Evolutionary conservation across 2,888 invertebrate genomes (phyloP).

Genomic region (Lasioglossum malachurum): DNA sequence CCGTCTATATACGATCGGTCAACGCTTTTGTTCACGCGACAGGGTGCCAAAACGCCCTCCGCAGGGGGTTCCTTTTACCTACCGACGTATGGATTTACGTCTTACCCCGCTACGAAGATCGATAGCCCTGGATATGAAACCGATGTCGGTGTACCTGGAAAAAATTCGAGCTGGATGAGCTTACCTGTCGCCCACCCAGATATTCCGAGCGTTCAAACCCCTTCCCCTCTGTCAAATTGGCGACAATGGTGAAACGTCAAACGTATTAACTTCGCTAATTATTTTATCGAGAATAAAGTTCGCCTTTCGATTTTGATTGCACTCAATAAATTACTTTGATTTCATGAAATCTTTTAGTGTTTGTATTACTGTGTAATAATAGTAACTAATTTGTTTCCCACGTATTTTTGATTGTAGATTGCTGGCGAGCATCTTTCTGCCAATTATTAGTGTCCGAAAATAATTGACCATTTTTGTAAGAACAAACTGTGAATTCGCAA

Average conservation of each 20-base stretch:
- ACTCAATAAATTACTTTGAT: neutral
- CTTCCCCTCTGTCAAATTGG: neutral
- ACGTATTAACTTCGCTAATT: neutral
- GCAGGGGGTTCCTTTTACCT: conserved; percentile 51
- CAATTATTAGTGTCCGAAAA: neutral
- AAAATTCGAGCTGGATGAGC: conserved; percentile 21
- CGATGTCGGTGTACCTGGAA: conserved; percentile 24
- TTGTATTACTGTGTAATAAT: neutral
- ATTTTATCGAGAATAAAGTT: too few relatives aligned
- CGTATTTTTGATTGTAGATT: neutral
- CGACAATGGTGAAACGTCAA: neutral
- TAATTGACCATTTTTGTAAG: neutral
- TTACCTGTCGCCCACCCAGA: conserved; percentile 4
- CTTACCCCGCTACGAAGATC: conserved; percentile 54
- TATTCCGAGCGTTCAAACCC: neutral
- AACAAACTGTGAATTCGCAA: neutral
- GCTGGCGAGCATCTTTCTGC: neutral
- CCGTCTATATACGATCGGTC: conserved; percentile 66
- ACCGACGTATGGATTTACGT: conserved; percentile 46
- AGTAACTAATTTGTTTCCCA: neutral
- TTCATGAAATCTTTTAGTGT: neutral
- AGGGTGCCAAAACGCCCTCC: conserved; percentile 70
- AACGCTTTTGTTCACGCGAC: conserved; percentile 71
- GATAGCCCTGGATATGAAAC: conserved; percentile 53
- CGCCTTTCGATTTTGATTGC: neutral